A percentile compares a stretch with the other conserved stretches of the same genome.
Evolutionary conservation across 2,113 vertebrate species (phyloP).

Genomic region (Tichodroma muraria): DNA sequence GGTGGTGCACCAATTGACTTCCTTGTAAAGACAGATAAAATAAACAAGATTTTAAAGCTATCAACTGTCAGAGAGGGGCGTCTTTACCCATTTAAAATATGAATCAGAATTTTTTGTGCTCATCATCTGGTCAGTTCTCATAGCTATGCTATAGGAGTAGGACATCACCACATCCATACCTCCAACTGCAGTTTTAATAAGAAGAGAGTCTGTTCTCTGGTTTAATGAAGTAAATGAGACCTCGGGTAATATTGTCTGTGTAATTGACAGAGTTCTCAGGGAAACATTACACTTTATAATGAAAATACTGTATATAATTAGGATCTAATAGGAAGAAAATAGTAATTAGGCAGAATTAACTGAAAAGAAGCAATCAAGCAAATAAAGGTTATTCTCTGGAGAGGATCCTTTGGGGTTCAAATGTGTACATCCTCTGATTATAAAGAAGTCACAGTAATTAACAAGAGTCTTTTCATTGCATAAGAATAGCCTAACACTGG

Average conservation of each 20-base stretch:
- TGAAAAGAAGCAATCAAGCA: slow-evolving; percentile 78
- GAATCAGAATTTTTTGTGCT: background rate
- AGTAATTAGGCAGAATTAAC: slow-evolving; percentile 81
- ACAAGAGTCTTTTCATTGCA: slow-evolving; percentile 57
- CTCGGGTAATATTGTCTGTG: slow-evolving; percentile 68
- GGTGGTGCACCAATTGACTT: background rate
- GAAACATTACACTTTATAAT: slow-evolving; percentile 80
- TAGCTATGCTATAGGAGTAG: background rate
- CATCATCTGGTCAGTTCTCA: background rate
- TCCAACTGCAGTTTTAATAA: slow-evolving; percentile 56
- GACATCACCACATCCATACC: slow-evolving; percentile 10
- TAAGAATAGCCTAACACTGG: slow-evolving; percentile 6
- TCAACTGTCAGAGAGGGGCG: background rate
- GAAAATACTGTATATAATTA: slow-evolving; percentile 84
- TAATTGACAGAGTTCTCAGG: slow-evolving; percentile 78
- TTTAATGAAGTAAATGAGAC: slow-evolving; percentile 78
- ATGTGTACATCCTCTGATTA: slow-evolving; percentile 63
- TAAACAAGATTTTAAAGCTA: background rate
- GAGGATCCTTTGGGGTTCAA: slow-evolving; percentile 73
- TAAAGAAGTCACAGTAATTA: slow-evolving; percentile 73
- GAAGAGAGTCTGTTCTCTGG: slow-evolving; percentile 25
- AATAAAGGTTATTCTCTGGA: slow-evolving; percentile 80
- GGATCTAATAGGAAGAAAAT: slow-evolving; percentile 81
- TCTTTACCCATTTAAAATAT: background rate
- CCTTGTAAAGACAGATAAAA: background rate